Evolutionary conservation across 2,113 vertebrate genomes (phyloP).

Genomic region (Polyodon spathula): DNA sequence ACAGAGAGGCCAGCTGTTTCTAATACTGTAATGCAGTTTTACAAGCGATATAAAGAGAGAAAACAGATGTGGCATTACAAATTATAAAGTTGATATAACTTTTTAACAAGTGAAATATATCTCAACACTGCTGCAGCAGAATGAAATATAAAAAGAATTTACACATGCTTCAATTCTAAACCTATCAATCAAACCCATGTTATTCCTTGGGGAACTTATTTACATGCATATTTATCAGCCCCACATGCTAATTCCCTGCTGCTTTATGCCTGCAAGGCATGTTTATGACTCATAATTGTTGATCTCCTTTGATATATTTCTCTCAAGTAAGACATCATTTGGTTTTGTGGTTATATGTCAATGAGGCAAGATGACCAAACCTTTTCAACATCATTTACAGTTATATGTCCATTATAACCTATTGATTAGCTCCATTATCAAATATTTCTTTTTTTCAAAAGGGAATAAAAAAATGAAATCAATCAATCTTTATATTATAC

Average conservation of each 20-base stretch:
- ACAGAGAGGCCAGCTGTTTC: constrained; percentile 65
- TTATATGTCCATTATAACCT: constrained; percentile 64
- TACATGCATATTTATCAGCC: constrained; percentile 99
- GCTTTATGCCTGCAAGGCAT: constrained; percentile 96
- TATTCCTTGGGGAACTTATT: constrained; percentile 98
- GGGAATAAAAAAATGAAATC: no score
- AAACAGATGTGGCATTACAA: constrained; percentile 96
- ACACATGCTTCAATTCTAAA: constrained; percentile 99
- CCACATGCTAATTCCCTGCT: constrained; percentile 98
- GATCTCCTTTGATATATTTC: constrained; percentile 99
- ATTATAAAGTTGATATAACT: constrained; percentile 99
- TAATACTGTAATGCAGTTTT: constrained; percentile 80
- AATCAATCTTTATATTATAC: no score
- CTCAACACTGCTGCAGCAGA: constrained; percentile 84
- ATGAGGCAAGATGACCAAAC: constrained; percentile 88
- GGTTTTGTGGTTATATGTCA: constrained; percentile 95
- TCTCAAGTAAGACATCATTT: constrained; percentile 97
- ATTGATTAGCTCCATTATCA: constrained; percentile 26
- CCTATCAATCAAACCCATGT: constrained; percentile 98
- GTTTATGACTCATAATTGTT: constrained; percentile 99
- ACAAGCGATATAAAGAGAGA: constrained; percentile 76
- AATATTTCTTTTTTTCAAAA: no score
- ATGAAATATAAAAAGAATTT: constrained; percentile 94
- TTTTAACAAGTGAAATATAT: constrained; percentile 96
- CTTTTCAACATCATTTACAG: constrained; percentile 81